These are phyloP conservation scores for Cephus pygmeus DNA, from an alignment of 2,888 invertebrate genomes.

Conservation along the genomic window DNA sequence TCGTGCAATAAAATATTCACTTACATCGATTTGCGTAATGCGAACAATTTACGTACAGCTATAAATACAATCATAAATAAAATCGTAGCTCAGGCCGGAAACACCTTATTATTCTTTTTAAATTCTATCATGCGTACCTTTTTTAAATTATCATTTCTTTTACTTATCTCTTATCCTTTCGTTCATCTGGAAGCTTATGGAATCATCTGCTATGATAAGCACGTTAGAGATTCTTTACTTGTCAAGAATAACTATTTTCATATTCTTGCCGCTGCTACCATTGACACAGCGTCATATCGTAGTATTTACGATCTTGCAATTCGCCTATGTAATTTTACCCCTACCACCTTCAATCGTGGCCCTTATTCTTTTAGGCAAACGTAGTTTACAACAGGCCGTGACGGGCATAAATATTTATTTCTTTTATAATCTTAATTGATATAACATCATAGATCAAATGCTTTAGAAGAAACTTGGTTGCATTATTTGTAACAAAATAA, in stretches of 20 bases:
- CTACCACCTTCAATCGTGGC: background rate
- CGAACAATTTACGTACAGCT: background rate
- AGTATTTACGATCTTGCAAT: background rate
- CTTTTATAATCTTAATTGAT: constrained; percentile 15
- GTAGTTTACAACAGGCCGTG: background rate
- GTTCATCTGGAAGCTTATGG: background rate
- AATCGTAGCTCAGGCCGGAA: background rate
- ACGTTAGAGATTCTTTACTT: background rate
- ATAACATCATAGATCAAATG: constrained; percentile 32
- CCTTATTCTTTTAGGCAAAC: background rate
- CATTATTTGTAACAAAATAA: constrained; percentile 45
- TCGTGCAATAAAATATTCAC: background rate
- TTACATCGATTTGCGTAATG: background rate
- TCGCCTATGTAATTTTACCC: background rate
- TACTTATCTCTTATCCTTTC: background rate
- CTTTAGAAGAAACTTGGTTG: constrained; percentile 39
- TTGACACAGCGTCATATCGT: background rate
- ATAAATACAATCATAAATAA: background rate
- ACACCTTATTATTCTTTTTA: background rate
- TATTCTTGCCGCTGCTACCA: background rate
- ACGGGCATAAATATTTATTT: constrained; percentile 13
- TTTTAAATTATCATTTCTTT: background rate
- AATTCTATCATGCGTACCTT: background rate
- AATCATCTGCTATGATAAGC: background rate
- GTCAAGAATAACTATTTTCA: background rate